Evolutionary conservation across 2,888 invertebrate species (phyloP).

Genomic region (Drosophila sordidula): DNA sequence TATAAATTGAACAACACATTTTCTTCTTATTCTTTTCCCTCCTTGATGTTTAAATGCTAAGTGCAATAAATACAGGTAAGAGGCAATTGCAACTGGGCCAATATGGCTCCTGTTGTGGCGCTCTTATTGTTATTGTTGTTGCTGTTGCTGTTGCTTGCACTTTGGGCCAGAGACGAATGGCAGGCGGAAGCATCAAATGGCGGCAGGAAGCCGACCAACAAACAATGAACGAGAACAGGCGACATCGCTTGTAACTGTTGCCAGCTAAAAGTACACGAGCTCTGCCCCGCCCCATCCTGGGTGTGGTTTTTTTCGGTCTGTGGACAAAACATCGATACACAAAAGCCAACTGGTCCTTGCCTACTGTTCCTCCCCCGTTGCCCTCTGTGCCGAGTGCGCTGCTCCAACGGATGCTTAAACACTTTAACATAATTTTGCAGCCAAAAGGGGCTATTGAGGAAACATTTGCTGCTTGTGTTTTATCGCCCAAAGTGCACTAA

Average conservation of each 20-base stretch:
- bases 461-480: slow-evolving; percentile 51
- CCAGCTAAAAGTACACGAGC: slow-evolving; percentile 25
- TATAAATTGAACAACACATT: neutral
- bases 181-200: slow-evolving; percentile 68
- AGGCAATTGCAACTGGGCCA: slow-evolving; percentile 40
- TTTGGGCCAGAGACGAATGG: slow-evolving; percentile 42
- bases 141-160: slow-evolving; percentile 21
- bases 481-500: slow-evolving; percentile 28
- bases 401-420: slow-evolving; percentile 64
- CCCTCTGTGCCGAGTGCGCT: neutral
- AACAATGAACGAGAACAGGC: slow-evolving; percentile 56
- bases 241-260: slow-evolving; percentile 47
- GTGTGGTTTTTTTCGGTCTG: slow-evolving; percentile 35
- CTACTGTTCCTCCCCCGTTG: neutral
- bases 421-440: slow-evolving; percentile 67
- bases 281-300: neutral
- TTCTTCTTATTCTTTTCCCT: neutral
- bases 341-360: slow-evolving; percentile 43
- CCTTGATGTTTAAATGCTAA: slow-evolving; percentile 1
- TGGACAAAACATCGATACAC: slow-evolving; percentile 47
- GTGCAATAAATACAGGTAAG: slow-evolving; percentile 30
- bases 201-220: slow-evolving; percentile 70
- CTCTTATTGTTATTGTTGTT: slow-evolving; percentile 1
- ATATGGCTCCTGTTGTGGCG: slow-evolving; percentile 19
- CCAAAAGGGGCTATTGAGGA: slow-evolving; percentile 60